A percentile compares a stretch with the other conserved stretches of the same genome.
These are phyloP conservation scores for Whitmania pigra DNA, from an alignment of 1,140 invertebrate species.

Conservation along the genomic window DNA sequence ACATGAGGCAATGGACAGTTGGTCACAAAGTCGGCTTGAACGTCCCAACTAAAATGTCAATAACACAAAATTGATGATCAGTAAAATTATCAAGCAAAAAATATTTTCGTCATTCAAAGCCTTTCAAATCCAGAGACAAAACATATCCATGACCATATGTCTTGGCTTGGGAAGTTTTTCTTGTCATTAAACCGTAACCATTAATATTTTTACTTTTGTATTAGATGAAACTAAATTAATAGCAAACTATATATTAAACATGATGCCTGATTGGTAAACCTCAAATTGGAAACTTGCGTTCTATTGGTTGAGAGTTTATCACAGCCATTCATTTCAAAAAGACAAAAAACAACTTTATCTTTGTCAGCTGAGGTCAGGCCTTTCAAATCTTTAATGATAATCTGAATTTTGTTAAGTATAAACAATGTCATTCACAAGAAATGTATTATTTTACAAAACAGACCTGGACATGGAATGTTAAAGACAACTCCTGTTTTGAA, in stretches of 20 bases:
- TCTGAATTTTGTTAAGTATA: conserved; percentile 46
- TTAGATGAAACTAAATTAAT: not conserved
- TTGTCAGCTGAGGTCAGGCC: conserved; percentile 87
- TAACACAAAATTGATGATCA: not conserved
- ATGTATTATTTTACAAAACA: not conserved
- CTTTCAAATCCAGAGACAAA: not conserved
- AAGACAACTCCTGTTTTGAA: not conserved
- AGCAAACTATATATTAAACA: too few relatives aligned
- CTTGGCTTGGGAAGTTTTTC: not conserved
- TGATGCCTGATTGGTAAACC: conserved; percentile 46
- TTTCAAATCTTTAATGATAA: conserved; percentile 95
- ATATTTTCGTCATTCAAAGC: not conserved
- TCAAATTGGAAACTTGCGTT: conserved; percentile 95
- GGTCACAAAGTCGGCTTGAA: conserved; percentile 90
- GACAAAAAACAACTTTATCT: conserved; percentile 97
- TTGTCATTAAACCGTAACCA: not conserved
- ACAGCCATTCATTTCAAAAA: conserved; percentile 93
- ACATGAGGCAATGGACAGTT: conserved; percentile 89
- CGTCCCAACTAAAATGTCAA: conserved; percentile 42
- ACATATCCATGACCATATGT: not conserved
- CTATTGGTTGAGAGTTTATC: conserved; percentile 98
- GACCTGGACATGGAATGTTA: conserved; percentile 1
- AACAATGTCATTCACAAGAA: not conserved
- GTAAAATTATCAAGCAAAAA: not conserved
- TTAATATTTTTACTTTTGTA: not conserved